phyloP scores from a whole-genome alignment of 1,140 invertebrate species.

The Trichomalopsis sarcophagae region DNA sequence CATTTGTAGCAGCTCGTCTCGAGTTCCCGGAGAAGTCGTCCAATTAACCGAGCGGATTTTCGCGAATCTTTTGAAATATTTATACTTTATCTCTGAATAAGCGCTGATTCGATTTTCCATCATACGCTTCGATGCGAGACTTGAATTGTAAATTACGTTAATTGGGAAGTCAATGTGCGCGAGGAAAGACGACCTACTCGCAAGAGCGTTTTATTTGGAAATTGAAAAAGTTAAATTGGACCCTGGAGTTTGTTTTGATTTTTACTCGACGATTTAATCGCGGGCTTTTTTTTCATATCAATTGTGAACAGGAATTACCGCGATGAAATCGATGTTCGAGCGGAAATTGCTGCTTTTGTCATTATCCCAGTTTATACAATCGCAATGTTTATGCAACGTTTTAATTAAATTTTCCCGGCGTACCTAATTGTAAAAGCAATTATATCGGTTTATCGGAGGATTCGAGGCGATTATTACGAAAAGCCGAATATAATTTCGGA shows the following conservation, averaged over 20 bases:
- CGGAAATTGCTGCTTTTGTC: not conserved
- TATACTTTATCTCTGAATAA: not conserved
- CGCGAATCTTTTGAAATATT: not conserved
- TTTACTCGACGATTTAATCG: not conserved
- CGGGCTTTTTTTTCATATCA: not conserved
- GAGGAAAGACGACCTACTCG: not conserved
- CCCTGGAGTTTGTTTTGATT: not conserved
- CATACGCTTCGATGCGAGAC: not conserved
- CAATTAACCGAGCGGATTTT: not conserved
- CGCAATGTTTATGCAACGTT: not conserved
- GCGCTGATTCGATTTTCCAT: not conserved
- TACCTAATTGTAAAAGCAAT: not conserved
- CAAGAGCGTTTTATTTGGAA: not conserved
- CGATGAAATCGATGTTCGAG: not conserved
- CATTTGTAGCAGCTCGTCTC: too few species aligned
- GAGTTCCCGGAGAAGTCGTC: not conserved
- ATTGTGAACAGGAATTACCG: not conserved
- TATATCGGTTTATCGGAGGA: too few species aligned
- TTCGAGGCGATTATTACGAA: too few species aligned
- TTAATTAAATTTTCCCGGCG: not conserved
- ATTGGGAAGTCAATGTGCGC: not conserved
- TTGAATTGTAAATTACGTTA: not conserved
- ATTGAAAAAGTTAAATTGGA: not conserved
- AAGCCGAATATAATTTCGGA: too few species aligned
- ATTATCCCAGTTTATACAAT: too few species aligned